Evolutionary conservation across 2,113 vertebrate genomes (phyloP), one percentile per base, ranked within the genome.

Genomic region (Zonotrichia leucophrys): DNA sequence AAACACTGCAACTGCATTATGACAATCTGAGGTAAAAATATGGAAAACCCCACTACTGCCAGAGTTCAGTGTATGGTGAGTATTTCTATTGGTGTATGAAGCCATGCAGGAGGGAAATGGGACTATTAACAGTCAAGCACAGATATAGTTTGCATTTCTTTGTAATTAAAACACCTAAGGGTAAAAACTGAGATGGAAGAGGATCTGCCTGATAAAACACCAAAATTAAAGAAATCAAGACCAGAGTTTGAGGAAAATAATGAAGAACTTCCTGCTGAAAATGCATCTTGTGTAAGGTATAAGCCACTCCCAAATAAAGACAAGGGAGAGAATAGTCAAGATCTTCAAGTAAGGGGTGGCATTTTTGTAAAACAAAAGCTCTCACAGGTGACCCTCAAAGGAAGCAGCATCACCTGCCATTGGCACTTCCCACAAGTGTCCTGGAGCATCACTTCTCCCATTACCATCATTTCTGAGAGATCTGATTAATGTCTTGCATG

Each of bases 21-120:
- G 74, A 94, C 49, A 69, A 74, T 52, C 28, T 70, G 78, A 73
- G 41, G 53, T 31, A 31, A 81, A 88, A 88, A 88, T 53, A 83
- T 52, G 14, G 23, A 47, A 70, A 81, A 18, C 0, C 0, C 9
- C 39, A 28, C 49, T 70, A 27, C 20, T 73, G 49, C 56, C 42
- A 49, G 81, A 67, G 15, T 52, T 88, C 60, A 79, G 9, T 24
- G 21, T 46, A 55, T 3, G 3, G 17, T 59, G 84, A 92, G 18
- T 62, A 59, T 49, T 93, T 94, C 60, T 85, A 0, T 15, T 69
- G 35, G 13, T 55, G n/a, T 55, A 50, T 78, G 76, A 90, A 74
- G 64, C 89, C 67, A 75, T 12, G 25, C 18, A 94, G 72, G 28
- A 95, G 53, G 69, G 37, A 87, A 87, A 73, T 39, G 46, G 44